Conservation (phyloP, 2,113 vertebrate genomes). For the Coregonus clupeaformis region DNA sequence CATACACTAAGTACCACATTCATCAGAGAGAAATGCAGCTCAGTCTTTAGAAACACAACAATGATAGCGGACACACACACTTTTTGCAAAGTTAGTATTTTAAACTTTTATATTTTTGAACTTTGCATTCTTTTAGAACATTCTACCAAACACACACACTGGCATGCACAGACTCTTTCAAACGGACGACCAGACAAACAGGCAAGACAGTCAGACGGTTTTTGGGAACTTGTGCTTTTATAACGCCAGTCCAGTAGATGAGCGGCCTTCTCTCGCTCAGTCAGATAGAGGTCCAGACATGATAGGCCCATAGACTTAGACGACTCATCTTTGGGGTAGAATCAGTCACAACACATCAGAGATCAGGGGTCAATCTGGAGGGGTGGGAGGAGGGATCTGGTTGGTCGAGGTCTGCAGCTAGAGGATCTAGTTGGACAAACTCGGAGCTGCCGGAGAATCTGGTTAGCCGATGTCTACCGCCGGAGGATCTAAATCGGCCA, state of each 20-base stretch:
- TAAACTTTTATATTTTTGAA: too few species aligned
- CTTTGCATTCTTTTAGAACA: too few species aligned
- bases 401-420: conserved; percentile 25
- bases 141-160: too few species aligned
- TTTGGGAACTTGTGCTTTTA: conserved; percentile 22
- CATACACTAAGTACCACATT: too few species aligned
- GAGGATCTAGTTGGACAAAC: conserved; percentile 19
- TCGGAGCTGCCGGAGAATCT: too few species aligned
- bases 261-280: neutral
- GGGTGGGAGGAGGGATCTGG: conserved; percentile 26
- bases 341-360: neutral
- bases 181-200: conserved; percentile 14
- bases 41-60: too few species aligned
- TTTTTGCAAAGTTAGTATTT: too few species aligned
- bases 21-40: too few species aligned
- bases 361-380: neutral
- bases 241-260: conserved; percentile 32
- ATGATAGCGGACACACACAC: conserved; percentile 4
- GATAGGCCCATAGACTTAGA: too few species aligned
- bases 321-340: too few species aligned
- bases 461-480: neutral
- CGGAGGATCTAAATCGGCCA: too few species aligned
- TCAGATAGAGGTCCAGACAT: too few species aligned
- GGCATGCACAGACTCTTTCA: conserved; percentile 23
- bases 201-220: neutral